Conservation (phyloP, 2,888 invertebrate species). For the Microctonus brassicae region DNA sequence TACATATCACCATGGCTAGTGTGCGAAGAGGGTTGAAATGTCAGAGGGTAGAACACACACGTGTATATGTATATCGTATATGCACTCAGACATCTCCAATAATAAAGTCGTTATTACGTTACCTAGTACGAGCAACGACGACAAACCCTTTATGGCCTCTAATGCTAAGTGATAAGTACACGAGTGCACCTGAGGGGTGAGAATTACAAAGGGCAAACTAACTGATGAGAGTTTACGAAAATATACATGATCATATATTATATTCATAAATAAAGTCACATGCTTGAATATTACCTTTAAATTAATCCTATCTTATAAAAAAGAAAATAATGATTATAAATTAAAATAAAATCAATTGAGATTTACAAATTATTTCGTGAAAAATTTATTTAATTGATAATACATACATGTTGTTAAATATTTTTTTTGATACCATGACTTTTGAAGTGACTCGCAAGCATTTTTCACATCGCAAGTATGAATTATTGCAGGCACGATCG, state of each 20-base stretch:
- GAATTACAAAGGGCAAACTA: background rate
- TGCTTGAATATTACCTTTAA: too few relatives aligned
- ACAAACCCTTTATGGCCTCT: conserved; percentile 1
- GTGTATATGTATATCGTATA: conserved; percentile 48
- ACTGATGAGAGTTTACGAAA: background rate
- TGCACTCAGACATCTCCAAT: conserved; percentile 47
- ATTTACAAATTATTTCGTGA: too few relatives aligned
- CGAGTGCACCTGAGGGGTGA: conserved; percentile 4
- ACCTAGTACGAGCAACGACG: conserved; percentile 5
- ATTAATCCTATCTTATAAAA: too few relatives aligned
- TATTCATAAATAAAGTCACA: too few relatives aligned
- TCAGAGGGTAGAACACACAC: conserved; percentile 51
- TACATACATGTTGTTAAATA: too few relatives aligned
- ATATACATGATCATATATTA: too few relatives aligned
- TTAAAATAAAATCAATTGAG: too few relatives aligned
- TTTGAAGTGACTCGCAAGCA: background rate
- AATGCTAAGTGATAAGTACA: conserved; percentile 14
- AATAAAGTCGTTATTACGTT: conserved; percentile 53
- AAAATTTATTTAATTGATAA: too few relatives aligned
- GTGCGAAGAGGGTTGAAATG: conserved; percentile 46
- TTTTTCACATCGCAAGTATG: background rate
- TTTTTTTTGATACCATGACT: too few relatives aligned
- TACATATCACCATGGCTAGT: conserved; percentile 10
- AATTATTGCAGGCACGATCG: conserved; percentile 7
- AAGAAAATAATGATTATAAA: too few relatives aligned